Evolutionary conservation across 2,888 invertebrate genomes (phyloP).

Genomic region (Catocala nupta): DNA sequence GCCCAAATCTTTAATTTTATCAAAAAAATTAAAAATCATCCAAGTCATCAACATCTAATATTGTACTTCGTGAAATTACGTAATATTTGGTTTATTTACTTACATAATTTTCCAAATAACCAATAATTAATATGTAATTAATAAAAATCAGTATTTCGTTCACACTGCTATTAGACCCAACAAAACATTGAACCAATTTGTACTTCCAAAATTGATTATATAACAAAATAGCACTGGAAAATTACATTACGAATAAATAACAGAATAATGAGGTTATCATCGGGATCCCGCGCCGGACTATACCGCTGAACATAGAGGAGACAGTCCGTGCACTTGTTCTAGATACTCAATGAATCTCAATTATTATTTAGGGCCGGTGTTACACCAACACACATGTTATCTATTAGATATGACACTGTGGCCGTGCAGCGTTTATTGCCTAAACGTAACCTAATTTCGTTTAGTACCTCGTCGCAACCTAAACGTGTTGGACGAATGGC

Average conservation of each 20-base stretch:
- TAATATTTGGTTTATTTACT: too few species aligned
- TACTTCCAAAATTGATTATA: slow-evolving; percentile 18
- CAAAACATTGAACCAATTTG: neutral
- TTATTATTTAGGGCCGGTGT: slow-evolving; percentile 52
- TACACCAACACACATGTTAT: slow-evolving; percentile 41
- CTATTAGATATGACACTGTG: slow-evolving; percentile 45
- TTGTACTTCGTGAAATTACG: too few species aligned
- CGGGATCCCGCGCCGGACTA: slow-evolving; percentile 44
- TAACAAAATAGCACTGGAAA: slow-evolving; percentile 56
- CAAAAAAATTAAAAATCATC: too few species aligned
- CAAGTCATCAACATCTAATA: too few species aligned
- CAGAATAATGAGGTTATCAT: slow-evolving; percentile 73
- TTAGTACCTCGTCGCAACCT: slow-evolving; percentile 14
- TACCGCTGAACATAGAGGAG: slow-evolving; percentile 55
- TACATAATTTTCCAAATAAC: too few species aligned
- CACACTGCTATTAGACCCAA: neutral
- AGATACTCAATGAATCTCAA: slow-evolving; percentile 63
- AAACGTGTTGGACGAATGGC: neutral
- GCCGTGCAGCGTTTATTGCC: slow-evolving; percentile 34
- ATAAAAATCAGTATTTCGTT: too few species aligned
- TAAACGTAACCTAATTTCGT: slow-evolving; percentile 43
- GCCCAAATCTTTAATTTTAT: too few species aligned
- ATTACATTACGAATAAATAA: slow-evolving; percentile 68
- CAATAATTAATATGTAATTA: too few species aligned
- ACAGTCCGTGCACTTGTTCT: slow-evolving; percentile 61